Evolutionary conservation across 2,113 vertebrate genomes (phyloP).

Genomic region (Canis aureus): DNA sequence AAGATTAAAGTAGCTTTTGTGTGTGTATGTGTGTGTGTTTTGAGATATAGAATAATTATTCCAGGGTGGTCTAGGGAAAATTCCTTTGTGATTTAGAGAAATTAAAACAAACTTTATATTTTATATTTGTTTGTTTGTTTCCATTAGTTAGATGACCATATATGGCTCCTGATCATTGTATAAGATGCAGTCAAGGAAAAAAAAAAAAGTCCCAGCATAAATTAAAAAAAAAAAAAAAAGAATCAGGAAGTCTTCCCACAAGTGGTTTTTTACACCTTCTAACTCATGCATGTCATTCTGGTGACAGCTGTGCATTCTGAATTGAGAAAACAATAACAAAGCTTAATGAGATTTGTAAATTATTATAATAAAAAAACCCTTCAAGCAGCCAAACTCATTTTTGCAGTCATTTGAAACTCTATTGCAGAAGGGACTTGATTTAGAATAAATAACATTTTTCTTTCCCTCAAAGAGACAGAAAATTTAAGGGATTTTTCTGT

Average conservation of each 20-base stretch:
- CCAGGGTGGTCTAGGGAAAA: neutral
- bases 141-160: neutral
- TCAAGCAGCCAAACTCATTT: slow-evolving; percentile 78
- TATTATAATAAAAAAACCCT: slow-evolving; percentile 71
- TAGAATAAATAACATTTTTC: slow-evolving; percentile 77
- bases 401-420: slow-evolving; percentile 75
- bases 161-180: slow-evolving; percentile 52
- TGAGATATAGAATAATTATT: neutral
- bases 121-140: neutral
- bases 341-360: slow-evolving; percentile 82
- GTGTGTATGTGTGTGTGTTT: neutral
- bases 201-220: slow-evolving; percentile 33
- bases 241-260: neutral
- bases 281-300: slow-evolving; percentile 44
- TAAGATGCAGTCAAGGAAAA: slow-evolving; percentile 53
- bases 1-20: slow-evolving; percentile 39
- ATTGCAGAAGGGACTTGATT: slow-evolving; percentile 71
- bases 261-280: slow-evolving; percentile 45
- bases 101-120: slow-evolving; percentile 24
- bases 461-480: slow-evolving; percentile 63
- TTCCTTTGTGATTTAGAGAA: slow-evolving; percentile 40
- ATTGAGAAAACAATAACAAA: slow-evolving; percentile 78
- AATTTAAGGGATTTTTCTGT: slow-evolving; percentile 31
- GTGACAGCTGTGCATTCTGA: slow-evolving; percentile 73
- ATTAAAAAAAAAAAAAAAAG: slow-evolving; percentile 2